These are phyloP conservation scores for Mesocricetus auratus DNA, from an alignment of 2,113 vertebrate species.

Conservation along the genomic window DNA sequence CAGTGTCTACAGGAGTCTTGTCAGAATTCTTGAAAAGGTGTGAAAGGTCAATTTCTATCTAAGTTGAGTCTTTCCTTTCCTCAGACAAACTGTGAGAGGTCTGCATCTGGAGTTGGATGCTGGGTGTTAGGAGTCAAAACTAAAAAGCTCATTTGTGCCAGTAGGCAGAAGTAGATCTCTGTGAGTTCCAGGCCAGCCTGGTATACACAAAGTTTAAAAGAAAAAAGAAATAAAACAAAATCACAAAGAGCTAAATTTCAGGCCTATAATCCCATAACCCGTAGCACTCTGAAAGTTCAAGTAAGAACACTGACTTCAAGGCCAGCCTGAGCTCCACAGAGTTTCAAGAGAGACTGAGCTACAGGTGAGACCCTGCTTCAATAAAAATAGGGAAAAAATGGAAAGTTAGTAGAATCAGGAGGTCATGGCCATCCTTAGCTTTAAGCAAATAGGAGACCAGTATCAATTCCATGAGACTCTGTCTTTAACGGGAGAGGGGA, in stretches of 20 bases:
- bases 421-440: neutral
- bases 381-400: neutral
- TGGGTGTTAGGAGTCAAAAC: neutral
- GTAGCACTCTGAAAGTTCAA: neutral
- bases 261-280: neutral
- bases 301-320: neutral
- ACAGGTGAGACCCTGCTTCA: neutral
- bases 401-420: neutral
- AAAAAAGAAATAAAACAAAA: neutral
- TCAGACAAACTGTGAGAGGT: neutral
- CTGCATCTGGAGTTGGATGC: neutral
- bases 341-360: neutral
- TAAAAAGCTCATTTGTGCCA: neutral
- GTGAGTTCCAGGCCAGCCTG: neutral
- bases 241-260: neutral
- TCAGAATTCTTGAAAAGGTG: neutral
- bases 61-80: neutral
- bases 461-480: neutral
- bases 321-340: neutral
- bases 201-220: neutral
- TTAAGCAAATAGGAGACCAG: neutral
- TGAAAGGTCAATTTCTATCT: neutral
- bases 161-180: neutral
- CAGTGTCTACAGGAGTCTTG: slow-evolving; percentile 74
- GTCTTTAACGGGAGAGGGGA: neutral